Base-by-base conservation (phyloP, 2,888 invertebrate genomes). In the Ochropacha duplaris region DNA sequence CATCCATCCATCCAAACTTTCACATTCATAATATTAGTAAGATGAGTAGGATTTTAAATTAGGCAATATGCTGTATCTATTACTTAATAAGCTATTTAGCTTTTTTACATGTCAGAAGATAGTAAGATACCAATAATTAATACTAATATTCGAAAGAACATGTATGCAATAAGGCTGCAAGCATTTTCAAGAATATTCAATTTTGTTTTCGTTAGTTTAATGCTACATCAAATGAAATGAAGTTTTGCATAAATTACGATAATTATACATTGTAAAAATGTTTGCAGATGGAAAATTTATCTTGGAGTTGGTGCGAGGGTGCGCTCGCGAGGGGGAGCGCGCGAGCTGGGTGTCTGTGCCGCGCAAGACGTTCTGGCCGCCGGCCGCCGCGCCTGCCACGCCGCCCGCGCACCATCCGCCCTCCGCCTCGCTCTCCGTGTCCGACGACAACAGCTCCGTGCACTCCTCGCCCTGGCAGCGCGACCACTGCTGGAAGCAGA, bases 391-490 rank as follows among this genome's bases (percentile, higher is more conserved):
- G 88, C 95, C 88, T 84, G 90, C 81, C 74, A 84, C 86, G 69
- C 84, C 88, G 68, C 84, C 88, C 64, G 81, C 86, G 68, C 94
- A 96, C 66, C 95, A 94, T 62, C 73, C 78, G 66, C 96, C 96
- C 85, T 96, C 96, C 76, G 95, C 96, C 79, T 96, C 97, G 71
- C 95, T 97, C 85, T 97, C 96, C 91, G 96, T 96, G 90, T 97
- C 97, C 78, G 97, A 97, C 93, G 97, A 97, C 90, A 97, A 97
- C 92, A 97, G 96, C 81, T 97, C 97, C 68, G 95, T 97, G 83
- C 97, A 97, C 87, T 97, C 97, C 71, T 97, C 97, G 78, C 97
- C 97, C 63, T 97, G 97, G 96, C 96, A 97, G 90, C 94, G 97
- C 74, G 97, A 97, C 88, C 97, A 97, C 90, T 96, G 96, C 83